Evolutionary conservation across 1,140 invertebrate species (phyloP).

Genomic region (Geopemphigus sp.): DNA sequence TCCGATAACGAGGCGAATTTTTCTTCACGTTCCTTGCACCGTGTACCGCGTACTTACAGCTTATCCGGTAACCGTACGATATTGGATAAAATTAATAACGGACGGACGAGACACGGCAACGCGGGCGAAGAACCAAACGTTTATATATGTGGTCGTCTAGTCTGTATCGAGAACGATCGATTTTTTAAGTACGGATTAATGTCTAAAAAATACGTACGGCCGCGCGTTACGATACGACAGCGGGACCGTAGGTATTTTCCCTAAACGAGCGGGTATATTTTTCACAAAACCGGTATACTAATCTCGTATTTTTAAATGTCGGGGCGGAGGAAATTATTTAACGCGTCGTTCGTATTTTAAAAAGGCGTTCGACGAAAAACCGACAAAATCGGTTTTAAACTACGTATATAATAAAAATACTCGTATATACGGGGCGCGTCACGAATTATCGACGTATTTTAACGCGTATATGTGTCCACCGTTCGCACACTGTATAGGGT

Average conservation of each 20-base stretch:
- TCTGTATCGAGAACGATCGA: neutral
- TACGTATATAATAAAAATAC: neutral
- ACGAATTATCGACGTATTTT: too few relatives aligned
- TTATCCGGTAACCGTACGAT: too few relatives aligned
- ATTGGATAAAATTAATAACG: neutral
- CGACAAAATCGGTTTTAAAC: conserved; percentile 4
- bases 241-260: neutral
- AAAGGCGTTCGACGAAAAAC: neutral
- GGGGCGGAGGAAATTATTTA: neutral
- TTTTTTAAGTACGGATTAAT: conserved; percentile 12
- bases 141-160: neutral
- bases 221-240: too few relatives aligned
- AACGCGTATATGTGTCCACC: neutral
- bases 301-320: conserved; percentile 8
- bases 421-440: too few relatives aligned
- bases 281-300: conserved; percentile 18
- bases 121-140: neutral
- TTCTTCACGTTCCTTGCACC: neutral
- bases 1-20: neutral
- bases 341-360: neutral
- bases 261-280: too few relatives aligned
- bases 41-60: too few relatives aligned
- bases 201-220: conserved; percentile 16
- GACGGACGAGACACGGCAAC: neutral
- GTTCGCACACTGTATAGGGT: too few relatives aligned